Percentiles rank a stretch among this genome's conserved stretches.
phyloP scores from a whole-genome alignment of 2,113 vertebrate species.

The Eublepharis macularius region DNA sequence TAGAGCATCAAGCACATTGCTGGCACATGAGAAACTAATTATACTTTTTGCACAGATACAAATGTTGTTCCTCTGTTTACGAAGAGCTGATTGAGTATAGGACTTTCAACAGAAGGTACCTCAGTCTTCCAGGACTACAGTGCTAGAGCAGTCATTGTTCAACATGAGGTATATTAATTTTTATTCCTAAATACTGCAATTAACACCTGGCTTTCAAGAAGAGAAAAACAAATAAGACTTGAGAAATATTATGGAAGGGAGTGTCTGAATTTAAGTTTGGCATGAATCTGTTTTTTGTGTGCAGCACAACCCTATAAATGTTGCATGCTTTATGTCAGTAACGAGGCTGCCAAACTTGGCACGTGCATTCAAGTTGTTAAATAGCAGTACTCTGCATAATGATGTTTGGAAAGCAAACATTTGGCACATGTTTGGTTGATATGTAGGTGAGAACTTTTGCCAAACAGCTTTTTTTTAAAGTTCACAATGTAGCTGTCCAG shows the following conservation, averaged over 20 bases:
- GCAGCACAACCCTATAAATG: conserved; percentile 22
- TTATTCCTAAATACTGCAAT: background rate
- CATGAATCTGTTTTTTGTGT: background rate
- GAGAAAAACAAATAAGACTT: conserved; percentile 5
- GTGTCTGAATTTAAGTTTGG: conserved; percentile 20
- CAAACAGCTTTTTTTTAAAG: conserved; percentile 39
- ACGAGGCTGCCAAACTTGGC: conserved; percentile 45
- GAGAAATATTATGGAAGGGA: conserved; percentile 28
- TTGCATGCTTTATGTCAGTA: conserved; percentile 46
- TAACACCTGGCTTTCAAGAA: conserved; percentile 37
- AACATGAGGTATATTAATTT: conserved; percentile 27
- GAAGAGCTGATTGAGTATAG: background rate
- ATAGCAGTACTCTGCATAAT: conserved; percentile 27
- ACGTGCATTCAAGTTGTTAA: conserved; percentile 30
- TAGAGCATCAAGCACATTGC: background rate
- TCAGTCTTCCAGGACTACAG: conserved; percentile 30
- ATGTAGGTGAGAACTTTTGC: conserved; percentile 55
- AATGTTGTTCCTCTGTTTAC: background rate
- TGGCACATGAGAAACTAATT: background rate
- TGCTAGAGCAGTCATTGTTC: background rate
- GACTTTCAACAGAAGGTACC: background rate
- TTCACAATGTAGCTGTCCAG: conserved; percentile 26
- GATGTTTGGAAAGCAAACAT: conserved; percentile 63
- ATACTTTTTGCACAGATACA: background rate
- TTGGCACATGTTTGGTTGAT: conserved; percentile 55